Evolutionary conservation across 2,888 invertebrate genomes (phyloP).

Genomic region (Camponotus fellah): DNA sequence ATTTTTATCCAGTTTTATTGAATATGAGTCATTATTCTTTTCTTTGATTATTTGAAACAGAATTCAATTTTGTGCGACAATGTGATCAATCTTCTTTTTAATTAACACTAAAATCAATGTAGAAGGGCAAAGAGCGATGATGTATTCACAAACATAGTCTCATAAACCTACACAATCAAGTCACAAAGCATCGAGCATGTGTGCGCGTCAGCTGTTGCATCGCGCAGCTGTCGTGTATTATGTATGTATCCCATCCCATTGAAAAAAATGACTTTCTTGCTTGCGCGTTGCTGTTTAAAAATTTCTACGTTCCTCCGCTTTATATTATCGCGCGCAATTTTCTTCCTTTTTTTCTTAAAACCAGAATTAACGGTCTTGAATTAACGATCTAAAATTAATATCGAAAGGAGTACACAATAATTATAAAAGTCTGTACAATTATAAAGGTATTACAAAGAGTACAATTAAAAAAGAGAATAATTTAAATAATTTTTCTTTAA

Average conservation of each 20-base stretch:
- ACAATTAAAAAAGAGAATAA: too few species aligned
- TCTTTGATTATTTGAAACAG: neutral
- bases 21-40: conserved; percentile 7
- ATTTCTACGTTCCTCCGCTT: neutral
- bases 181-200: conserved; percentile 58
- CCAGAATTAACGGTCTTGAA: neutral
- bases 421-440: neutral
- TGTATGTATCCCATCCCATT: conserved; percentile 52
- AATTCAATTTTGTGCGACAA: neutral
- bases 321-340: neutral
- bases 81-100: conserved; percentile 25
- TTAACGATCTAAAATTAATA: conserved; percentile 3
- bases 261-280: conserved; percentile 13
- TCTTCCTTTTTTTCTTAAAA: neutral
- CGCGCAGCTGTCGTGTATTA: conserved; percentile 76
- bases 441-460: neutral
- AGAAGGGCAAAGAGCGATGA: conserved; percentile 9
- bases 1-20: neutral
- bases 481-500: neutral
- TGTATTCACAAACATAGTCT: conserved; percentile 4
- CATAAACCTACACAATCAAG: conserved; percentile 57
- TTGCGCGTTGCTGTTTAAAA: conserved; percentile 24
- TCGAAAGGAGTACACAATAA: too few species aligned
- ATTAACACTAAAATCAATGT: conserved; percentile 20
- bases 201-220: conserved; percentile 79